phyloP scores from a whole-genome alignment of 2,113 vertebrate species.

The Xiphophorus maculatus region DNA sequence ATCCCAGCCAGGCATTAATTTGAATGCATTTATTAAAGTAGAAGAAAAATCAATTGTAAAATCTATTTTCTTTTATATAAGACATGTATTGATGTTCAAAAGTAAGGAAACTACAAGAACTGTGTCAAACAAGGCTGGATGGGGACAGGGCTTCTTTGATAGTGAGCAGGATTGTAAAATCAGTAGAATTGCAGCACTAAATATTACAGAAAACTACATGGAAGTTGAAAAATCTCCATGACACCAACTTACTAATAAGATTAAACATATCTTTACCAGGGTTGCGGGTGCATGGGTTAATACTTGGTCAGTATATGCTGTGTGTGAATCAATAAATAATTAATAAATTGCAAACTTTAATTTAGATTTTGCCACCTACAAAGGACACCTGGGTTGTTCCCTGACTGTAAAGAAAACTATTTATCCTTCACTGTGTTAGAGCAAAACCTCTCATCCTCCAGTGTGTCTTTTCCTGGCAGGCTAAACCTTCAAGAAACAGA shows the following conservation, averaged over 20 bases:
- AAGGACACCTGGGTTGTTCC: not conserved
- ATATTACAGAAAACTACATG: not conserved
- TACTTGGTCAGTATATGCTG: too few species aligned
- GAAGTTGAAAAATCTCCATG: not conserved
- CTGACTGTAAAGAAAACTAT: conserved; percentile 1
- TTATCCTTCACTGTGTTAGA: conserved; percentile 13
- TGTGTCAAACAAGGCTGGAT: too few species aligned
- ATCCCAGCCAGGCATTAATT: too few species aligned
- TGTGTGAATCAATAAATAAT: not conserved
- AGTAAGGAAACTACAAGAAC: too few species aligned
- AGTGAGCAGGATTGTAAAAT: not conserved
- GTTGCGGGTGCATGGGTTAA: too few species aligned
- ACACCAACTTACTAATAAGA: not conserved
- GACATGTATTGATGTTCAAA: too few species aligned
- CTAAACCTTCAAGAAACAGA: not conserved
- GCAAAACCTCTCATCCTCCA: conserved; percentile 25
- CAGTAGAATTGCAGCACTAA: not conserved
- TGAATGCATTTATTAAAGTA: too few species aligned
- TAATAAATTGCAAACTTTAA: not conserved
- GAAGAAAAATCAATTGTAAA: too few species aligned
- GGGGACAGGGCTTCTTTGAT: not conserved
- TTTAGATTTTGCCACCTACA: conserved; percentile 1
- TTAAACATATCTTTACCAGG: too few species aligned
- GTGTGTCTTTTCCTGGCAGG: conserved; percentile 7
- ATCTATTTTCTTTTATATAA: too few species aligned